Evolutionary conservation across 2,888 invertebrate genomes (phyloP).

Genomic region (Heliconius aoede): DNA sequence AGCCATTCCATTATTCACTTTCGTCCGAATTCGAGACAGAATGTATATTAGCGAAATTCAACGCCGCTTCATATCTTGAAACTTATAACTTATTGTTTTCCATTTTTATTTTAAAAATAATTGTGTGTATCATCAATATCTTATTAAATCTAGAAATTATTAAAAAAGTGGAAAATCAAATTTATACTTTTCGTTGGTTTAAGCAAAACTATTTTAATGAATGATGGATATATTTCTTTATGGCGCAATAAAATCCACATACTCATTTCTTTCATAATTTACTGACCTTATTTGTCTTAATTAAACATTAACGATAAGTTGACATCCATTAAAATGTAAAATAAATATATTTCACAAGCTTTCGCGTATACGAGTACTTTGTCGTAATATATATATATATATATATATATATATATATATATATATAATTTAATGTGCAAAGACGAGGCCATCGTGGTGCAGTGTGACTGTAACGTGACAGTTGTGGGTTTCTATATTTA

Average conservation of each 20-base stretch:
- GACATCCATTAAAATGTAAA: background rate
- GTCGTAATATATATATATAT: too few relatives aligned
- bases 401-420: too few relatives aligned
- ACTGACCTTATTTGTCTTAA: conserved; percentile 9
- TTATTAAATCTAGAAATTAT: background rate
- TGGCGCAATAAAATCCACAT: background rate
- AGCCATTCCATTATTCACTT: too few relatives aligned
- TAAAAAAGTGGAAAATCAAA: background rate
- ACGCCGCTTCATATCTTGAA: too few relatives aligned
- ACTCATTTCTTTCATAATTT: conserved; percentile 8
- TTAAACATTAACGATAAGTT: conserved; percentile 7
- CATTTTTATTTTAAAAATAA: too few relatives aligned
- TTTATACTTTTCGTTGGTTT: background rate
- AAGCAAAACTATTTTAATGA: background rate
- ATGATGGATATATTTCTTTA: conserved; percentile 1
- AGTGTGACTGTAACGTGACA: too few relatives aligned
- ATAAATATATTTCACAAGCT: background rate
- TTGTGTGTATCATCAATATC: background rate
- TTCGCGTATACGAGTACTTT: background rate
- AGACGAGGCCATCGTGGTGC: too few relatives aligned
- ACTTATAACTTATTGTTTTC: too few relatives aligned
- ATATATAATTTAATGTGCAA: too few relatives aligned
- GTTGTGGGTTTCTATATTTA: too few relatives aligned
- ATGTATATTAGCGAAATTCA: too few relatives aligned
- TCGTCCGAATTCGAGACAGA: too few relatives aligned